These are phyloP conservation scores for Ibycter americanus DNA, from an alignment of 2,797 vertebrate genomes.

Conservation along the genomic window DNA sequence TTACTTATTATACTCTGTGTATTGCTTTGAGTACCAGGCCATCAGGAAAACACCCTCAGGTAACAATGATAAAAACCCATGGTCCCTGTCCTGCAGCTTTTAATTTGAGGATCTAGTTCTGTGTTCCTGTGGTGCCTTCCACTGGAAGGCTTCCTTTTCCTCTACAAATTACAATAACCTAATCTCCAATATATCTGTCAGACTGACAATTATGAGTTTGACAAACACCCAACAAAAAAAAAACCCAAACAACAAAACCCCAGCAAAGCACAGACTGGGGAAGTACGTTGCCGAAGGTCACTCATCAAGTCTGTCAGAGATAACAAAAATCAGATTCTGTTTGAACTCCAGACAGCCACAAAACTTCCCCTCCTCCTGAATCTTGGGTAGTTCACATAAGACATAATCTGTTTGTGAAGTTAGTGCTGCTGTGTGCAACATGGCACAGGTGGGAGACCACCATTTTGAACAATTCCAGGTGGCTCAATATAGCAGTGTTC, in stretches of 20 bases:
- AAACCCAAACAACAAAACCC: fast-evolving
- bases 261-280: neutral
- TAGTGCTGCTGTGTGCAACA: neutral
- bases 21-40: neutral
- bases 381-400: neutral
- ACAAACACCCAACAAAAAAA: neutral
- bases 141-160: neutral
- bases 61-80: neutral
- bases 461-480: neutral
- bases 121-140: neutral
- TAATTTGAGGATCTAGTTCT: neutral
- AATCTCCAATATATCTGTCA: neutral
- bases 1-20: neutral
- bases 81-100: neutral
- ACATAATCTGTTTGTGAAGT: neutral
- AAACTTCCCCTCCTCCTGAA: neutral
- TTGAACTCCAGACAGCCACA: neutral
- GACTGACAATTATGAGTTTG: neutral
- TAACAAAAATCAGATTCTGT: neutral
- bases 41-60: neutral
- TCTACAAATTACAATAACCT: neutral
- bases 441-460: neutral
- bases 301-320: neutral
- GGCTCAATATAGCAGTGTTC: neutral
- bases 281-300: neutral